Conservation (phyloP, 2,888 invertebrate genomes). For the Tiliacea citrago region DNA sequence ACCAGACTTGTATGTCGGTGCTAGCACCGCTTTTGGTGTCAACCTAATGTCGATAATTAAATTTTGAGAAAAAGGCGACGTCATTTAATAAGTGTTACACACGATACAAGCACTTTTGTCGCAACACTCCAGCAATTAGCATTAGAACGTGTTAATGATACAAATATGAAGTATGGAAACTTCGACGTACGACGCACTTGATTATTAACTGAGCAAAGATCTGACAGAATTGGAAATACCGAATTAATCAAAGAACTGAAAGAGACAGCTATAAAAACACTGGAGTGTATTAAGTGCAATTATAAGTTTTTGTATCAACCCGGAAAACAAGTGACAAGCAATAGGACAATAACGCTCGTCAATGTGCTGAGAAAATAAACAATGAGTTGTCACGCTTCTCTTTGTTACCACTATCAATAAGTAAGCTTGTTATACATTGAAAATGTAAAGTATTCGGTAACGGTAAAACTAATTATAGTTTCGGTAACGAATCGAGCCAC, state of each 20-base stretch:
- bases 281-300: slow-evolving; percentile 53
- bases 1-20: slow-evolving; percentile 64
- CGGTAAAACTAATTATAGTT: slow-evolving; percentile 88
- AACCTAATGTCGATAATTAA: slow-evolving; percentile 88
- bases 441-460: slow-evolving; percentile 82
- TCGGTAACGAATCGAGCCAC: slow-evolving; percentile 85
- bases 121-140: slow-evolving; percentile 85
- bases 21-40: slow-evolving; percentile 82
- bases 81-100: slow-evolving; percentile 87
- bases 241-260: slow-evolving; percentile 32
- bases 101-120: slow-evolving; percentile 83
- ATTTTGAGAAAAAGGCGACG: slow-evolving; percentile 85
- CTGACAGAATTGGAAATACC: slow-evolving; percentile 48
- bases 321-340: slow-evolving; percentile 54
- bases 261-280: slow-evolving; percentile 27
- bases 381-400: slow-evolving; percentile 79
- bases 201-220: slow-evolving; percentile 61
- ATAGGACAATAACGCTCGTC: slow-evolving; percentile 58
- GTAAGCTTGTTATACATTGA: slow-evolving; percentile 78
- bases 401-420: slow-evolving; percentile 74
- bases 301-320: slow-evolving; percentile 56
- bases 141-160: slow-evolving; percentile 85
- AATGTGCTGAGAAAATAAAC: slow-evolving; percentile 78
- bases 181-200: slow-evolving; percentile 71
- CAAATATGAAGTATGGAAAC: slow-evolving; percentile 82